Evolutionary conservation across 1,140 invertebrate species (phyloP), one percentile per base, ranked within the genome.

Genomic region (Drosophila kohkoa): DNA sequence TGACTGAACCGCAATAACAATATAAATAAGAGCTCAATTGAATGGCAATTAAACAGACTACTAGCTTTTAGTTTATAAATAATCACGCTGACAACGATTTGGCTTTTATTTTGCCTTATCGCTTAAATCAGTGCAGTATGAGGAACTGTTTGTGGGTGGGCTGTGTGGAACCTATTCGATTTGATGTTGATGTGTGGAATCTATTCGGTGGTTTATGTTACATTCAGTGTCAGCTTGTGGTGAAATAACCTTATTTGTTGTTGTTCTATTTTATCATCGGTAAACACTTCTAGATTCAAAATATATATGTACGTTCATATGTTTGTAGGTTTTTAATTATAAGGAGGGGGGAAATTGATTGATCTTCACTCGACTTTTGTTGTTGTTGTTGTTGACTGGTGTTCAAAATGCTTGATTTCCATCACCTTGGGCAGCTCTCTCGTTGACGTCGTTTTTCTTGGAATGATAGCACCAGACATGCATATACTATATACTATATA

Each of bases 381-480:
- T 68, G 38, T 45, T 35, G 63, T 59, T 54, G 54, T 35, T 73
- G 16, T 69, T 74, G 41, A 62, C 49, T 43, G 41, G 7, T 41
- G 8, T 69, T 62, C 20, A 43, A 69, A 43, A 62, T 55, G 13
- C 13, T 62, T 69, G 49, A 46, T 55, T 74, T 74, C 49, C 41
- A 69, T 68, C 58, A 69, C 71, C 71, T 74, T 69, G 65, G 25
- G n/a, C 5, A 38, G 46, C 35, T 64, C 43, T 74, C 70, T 73
- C 64, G 51, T 55, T 74, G 65, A 55, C 71, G 57, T 35, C 32
- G 30, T 28, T 60, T 35, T 65, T 60, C 52, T 59, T 64, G 51
- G 20, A 5, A 51, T 60, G 73, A 67, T 64, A 71, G 59, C 73
- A 32, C 20, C 28, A 20, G 32, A 60, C 57, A 13, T 20, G 43